Percentiles rank a stretch among this genome's conserved stretches.
Conservation (phyloP, 2,888 invertebrate species). For the Fabriciana adippe region DNA sequence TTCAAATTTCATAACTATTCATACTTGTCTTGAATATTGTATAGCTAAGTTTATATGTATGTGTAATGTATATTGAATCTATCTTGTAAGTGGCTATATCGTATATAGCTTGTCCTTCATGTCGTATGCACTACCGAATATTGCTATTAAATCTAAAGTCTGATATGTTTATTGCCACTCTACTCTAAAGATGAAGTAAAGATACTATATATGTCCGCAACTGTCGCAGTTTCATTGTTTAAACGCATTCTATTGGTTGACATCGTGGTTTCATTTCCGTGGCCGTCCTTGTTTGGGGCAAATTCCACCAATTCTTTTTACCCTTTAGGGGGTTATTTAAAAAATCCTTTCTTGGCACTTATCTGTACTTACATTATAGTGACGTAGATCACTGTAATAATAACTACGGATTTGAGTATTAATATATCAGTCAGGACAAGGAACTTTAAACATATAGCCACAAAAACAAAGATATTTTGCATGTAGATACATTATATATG, state of each 20-base stretch:
- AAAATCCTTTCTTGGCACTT: too few relatives aligned
- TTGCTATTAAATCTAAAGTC: conserved; percentile 25
- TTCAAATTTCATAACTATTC: conserved; percentile 21
- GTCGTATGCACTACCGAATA: conserved; percentile 50
- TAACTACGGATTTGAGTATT: too few relatives aligned
- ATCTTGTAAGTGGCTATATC: conserved; percentile 9
- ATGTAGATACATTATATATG: too few relatives aligned
- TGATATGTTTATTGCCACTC: conserved; percentile 25
- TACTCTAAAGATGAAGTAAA: conserved; percentile 11
- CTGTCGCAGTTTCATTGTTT: conserved; percentile 4
- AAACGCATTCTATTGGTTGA: neutral
- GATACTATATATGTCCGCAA: conserved; percentile 4
- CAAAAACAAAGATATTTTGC: too few relatives aligned
- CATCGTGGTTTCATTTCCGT: too few relatives aligned
- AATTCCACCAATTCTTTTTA: too few relatives aligned
- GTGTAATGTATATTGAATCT: conserved; percentile 6
- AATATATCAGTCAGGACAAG: too few relatives aligned
- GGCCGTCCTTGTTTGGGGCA: too few relatives aligned
- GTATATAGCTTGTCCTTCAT: conserved; percentile 50
- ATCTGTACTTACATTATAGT: too few relatives aligned
- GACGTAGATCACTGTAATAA: too few relatives aligned
- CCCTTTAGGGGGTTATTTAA: too few relatives aligned
- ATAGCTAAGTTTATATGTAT: neutral
- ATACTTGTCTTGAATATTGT: conserved; percentile 15
- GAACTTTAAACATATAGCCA: too few relatives aligned